Percentiles rank a stretch among this genome's conserved stretches.
Evolutionary conservation across 2,888 invertebrate genomes (phyloP).

Genomic region (Orthonychiurus folsomi): DNA sequence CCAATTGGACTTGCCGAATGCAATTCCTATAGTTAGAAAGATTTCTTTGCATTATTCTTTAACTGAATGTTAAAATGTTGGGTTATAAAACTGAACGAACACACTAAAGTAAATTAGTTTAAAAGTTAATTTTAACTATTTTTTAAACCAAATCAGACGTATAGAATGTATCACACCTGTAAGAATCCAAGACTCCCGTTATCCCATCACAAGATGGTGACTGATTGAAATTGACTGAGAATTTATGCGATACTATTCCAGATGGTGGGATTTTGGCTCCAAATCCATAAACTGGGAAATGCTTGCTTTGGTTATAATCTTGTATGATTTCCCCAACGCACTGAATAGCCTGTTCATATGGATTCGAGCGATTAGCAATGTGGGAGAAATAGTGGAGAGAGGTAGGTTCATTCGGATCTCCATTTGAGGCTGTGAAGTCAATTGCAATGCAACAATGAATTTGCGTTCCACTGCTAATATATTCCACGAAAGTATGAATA

Average conservation of each 20-base stretch:
- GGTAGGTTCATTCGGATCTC: slow-evolving; percentile 44
- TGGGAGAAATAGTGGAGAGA: slow-evolving; percentile 47
- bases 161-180: slow-evolving; percentile 30
- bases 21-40: slow-evolving; percentile 45
- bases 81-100: no score
- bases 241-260: slow-evolving; percentile 46
- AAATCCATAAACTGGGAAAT: slow-evolving; percentile 47
- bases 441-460: slow-evolving; percentile 48
- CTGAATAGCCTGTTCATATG: slow-evolving; percentile 45
- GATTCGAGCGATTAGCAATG: slow-evolving; percentile 41
- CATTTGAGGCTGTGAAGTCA: slow-evolving; percentile 43
- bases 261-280: slow-evolving; percentile 47
- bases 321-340: slow-evolving; percentile 40
- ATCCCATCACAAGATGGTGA: slow-evolving; percentile 50
- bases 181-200: slow-evolving; percentile 41
- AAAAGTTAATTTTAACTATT: not conserved
- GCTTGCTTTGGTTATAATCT: slow-evolving; percentile 49
- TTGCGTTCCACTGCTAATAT: slow-evolving; percentile 50
- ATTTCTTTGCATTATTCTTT: no score
- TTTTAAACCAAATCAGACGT: not conserved
- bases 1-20: slow-evolving; percentile 48
- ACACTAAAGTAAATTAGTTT: no score
- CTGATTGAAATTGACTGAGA: slow-evolving; percentile 48
- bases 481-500: slow-evolving; percentile 51
- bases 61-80: no score